These are phyloP conservation scores for human (Homo sapiens) DNA, from an alignment of 2,113 vertebrate genomes.

Conservation along the genomic window DNA sequence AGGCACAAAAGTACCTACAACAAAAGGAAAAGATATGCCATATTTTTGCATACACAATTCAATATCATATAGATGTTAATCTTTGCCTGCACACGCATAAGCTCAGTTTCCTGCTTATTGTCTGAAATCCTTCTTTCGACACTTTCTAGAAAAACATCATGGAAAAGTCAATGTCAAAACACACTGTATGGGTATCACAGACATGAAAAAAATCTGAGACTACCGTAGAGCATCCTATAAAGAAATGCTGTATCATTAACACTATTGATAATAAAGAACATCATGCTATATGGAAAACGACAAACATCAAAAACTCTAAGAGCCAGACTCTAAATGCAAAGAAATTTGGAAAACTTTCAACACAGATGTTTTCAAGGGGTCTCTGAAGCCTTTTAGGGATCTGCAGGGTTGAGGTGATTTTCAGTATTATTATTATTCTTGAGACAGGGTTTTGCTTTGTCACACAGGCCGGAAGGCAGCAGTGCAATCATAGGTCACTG, in stretches of 20 bases:
- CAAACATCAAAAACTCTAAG: not conserved
- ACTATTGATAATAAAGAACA: not conserved
- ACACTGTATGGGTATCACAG: not conserved
- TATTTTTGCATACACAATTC: not conserved
- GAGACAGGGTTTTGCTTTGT: too few relatives aligned
- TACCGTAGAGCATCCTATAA: not conserved
- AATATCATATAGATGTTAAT: not conserved
- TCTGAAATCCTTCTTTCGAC: slow-evolving; percentile 4
- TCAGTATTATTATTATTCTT: not conserved
- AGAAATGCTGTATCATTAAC: not conserved
- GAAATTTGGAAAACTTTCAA: not conserved
- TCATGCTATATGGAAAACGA: not conserved
- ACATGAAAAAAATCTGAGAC: not conserved
- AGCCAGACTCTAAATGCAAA: not conserved
- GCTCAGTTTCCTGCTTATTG: not conserved
- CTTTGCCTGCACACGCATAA: not conserved
- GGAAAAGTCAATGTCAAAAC: slow-evolving; percentile 49
- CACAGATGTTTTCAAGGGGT: not conserved
- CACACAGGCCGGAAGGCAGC: too few relatives aligned
- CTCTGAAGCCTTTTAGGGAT: not conserved
- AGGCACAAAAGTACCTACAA: not conserved
- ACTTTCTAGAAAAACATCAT: not conserved
- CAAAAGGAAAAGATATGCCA: not conserved
- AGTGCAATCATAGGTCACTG: too few relatives aligned
- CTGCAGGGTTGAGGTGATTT: not conserved